phyloP scores from a whole-genome alignment of 2,797 vertebrate genomes.

The Rhinophrynus dorsalis region DNA sequence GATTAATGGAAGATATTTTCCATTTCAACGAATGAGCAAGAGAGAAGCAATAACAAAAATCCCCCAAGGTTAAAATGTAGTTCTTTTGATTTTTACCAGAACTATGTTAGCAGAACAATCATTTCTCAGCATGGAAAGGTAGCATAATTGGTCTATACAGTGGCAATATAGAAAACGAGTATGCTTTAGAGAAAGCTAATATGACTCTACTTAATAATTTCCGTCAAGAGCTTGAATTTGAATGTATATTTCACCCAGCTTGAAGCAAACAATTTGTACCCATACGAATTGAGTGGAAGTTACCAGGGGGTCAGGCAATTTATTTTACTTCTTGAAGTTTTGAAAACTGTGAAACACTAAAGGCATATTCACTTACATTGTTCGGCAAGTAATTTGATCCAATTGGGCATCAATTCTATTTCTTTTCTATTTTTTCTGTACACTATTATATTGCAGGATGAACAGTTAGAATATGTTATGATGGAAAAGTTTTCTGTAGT shows the following conservation, averaged over 20 bases:
- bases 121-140: slow-evolving; percentile 77
- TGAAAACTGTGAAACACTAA: slow-evolving; percentile 63
- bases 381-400: slow-evolving; percentile 65
- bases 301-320: slow-evolving; percentile 71
- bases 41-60: slow-evolving; percentile 72
- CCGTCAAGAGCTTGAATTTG: slow-evolving; percentile 74
- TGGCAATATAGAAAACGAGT: slow-evolving; percentile 71
- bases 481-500: slow-evolving; percentile 47
- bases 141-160: slow-evolving; percentile 77
- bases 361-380: slow-evolving; percentile 59
- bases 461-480: slow-evolving; percentile 49
- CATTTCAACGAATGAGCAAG: slow-evolving; percentile 72
- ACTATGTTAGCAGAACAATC: slow-evolving; percentile 76
- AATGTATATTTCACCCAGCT: slow-evolving; percentile 76
- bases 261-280: slow-evolving; percentile 77
- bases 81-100: slow-evolving; percentile 73
- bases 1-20: slow-evolving; percentile 80
- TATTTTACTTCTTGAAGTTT: slow-evolving; percentile 72
- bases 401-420: slow-evolving; percentile 54
- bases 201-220: slow-evolving; percentile 80
- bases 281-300: slow-evolving; percentile 69
- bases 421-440: slow-evolving; percentile 27
- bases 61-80: slow-evolving; percentile 78
- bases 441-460: slow-evolving; percentile 50
- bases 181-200: slow-evolving; percentile 78